Conservation (phyloP, 2,888 invertebrate genomes). For the Pseudanteris insignis region DNA sequence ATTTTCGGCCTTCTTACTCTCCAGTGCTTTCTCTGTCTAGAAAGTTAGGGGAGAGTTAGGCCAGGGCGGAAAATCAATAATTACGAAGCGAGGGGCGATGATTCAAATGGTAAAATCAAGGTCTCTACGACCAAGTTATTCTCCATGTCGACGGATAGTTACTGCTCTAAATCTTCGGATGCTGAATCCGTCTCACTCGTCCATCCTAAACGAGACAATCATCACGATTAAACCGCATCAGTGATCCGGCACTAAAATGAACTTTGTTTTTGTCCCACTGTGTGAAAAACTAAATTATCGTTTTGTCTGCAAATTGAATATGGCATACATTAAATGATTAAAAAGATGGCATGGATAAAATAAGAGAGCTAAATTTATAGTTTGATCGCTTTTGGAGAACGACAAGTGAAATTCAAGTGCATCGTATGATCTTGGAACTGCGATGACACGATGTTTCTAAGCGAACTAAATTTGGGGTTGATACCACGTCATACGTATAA, state of each 20-base stretch:
- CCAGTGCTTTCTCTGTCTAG: conserved; percentile 52
- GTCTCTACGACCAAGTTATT: conserved; percentile 58
- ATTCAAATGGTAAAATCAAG: conserved; percentile 66
- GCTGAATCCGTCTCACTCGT: background rate
- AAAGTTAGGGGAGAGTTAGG: conserved; percentile 65
- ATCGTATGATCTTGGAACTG: conserved; percentile 61
- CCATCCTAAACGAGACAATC: too few species aligned
- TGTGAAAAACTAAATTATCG: too few species aligned
- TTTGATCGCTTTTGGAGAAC: conserved; percentile 43
- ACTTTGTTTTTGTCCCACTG: too few species aligned
- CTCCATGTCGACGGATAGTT: conserved; percentile 50
- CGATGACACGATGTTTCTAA: conserved; percentile 60
- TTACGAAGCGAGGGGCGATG: conserved; percentile 66
- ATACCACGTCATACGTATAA: conserved; percentile 66
- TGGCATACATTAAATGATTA: too few species aligned
- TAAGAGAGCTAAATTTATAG: too few species aligned
- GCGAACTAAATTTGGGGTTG: conserved; percentile 64
- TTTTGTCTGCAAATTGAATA: too few species aligned
- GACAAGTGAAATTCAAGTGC: conserved; percentile 61
- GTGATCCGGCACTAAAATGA: too few species aligned
- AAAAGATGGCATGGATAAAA: too few species aligned
- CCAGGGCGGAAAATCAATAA: conserved; percentile 66
- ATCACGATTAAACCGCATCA: too few species aligned
- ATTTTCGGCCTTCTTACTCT: conserved; percentile 58
- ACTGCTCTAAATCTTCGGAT: conserved; percentile 34